Evolutionary conservation across 2,888 invertebrate species (phyloP).

Genomic region (Neoascia interrupta): DNA sequence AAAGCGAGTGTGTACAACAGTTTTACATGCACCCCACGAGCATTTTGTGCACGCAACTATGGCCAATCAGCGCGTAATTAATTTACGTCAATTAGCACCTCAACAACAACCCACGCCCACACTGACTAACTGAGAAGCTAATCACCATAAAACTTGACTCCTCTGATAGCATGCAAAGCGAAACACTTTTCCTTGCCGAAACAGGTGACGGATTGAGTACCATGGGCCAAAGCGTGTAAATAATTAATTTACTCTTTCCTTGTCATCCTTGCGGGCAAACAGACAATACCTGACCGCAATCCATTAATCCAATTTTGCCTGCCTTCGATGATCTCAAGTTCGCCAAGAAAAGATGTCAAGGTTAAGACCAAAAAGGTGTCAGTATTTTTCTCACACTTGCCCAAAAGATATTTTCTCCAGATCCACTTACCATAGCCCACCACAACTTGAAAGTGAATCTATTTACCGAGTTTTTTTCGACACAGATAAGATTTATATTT

Average conservation of each 20-base stretch:
- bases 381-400: not conserved
- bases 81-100: constrained; percentile 41
- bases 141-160: constrained; percentile 10
- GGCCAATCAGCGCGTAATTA: constrained; percentile 28
- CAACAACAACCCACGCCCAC: constrained; percentile 11
- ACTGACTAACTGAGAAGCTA: not conserved
- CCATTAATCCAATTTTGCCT: constrained; percentile 20
- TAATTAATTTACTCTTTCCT: constrained; percentile 24
- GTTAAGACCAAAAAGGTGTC: constrained; percentile 10
- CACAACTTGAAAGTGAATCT: no score
- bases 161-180: constrained; percentile 24
- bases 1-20: not conserved
- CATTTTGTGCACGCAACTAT: constrained; percentile 26
- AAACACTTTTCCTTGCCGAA: not conserved
- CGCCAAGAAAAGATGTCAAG: constrained; percentile 22
- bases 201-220: constrained; percentile 10
- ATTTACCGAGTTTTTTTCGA: no score
- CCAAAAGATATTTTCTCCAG: constrained; percentile 10
- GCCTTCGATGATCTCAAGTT: constrained; percentile 20
- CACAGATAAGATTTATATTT: no score
- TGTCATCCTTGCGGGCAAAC: constrained; percentile 12
- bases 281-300: constrained; percentile 13
- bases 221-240: constrained; percentile 13
- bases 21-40: constrained; percentile 11
- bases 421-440: no score